Conservation (phyloP, 2,113 vertebrate species). For the Tympanuchus pallidicinctus region DNA sequence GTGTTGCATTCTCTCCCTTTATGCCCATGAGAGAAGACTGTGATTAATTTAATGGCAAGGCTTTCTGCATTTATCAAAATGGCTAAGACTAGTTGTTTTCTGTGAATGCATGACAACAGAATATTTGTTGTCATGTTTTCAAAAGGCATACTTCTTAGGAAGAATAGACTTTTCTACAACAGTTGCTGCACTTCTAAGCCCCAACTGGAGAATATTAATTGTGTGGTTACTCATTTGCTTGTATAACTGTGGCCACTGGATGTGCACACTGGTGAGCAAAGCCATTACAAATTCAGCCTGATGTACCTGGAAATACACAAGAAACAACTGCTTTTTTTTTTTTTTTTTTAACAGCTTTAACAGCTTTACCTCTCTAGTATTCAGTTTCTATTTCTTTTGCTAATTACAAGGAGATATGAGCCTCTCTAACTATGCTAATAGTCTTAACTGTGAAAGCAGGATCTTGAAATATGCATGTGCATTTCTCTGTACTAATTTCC, state of each 20-base stretch:
- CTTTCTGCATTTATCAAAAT: not conserved
- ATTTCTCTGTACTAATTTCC: not conserved
- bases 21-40: not conserved
- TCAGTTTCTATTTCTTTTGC: not conserved
- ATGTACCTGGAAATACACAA: not conserved
- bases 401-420: not conserved
- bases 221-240: not conserved
- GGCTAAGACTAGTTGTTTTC: not conserved
- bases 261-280: not conserved
- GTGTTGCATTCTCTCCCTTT: not conserved
- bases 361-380: not conserved
- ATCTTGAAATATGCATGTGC: not conserved
- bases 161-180: not conserved
- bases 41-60: not conserved
- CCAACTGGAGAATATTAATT: not conserved
- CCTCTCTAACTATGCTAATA: not conserved
- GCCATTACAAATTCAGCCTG: not conserved
- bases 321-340: not conserved
- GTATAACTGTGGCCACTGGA: not conserved
- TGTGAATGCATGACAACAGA: accelerated
- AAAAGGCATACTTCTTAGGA: not conserved
- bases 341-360: not conserved
- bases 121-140: not conserved
- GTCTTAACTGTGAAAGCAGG: not conserved
- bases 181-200: not conserved